These are phyloP conservation scores for Heliconius cydno DNA, from an alignment of 2,888 invertebrate species.

Conservation along the genomic window DNA sequence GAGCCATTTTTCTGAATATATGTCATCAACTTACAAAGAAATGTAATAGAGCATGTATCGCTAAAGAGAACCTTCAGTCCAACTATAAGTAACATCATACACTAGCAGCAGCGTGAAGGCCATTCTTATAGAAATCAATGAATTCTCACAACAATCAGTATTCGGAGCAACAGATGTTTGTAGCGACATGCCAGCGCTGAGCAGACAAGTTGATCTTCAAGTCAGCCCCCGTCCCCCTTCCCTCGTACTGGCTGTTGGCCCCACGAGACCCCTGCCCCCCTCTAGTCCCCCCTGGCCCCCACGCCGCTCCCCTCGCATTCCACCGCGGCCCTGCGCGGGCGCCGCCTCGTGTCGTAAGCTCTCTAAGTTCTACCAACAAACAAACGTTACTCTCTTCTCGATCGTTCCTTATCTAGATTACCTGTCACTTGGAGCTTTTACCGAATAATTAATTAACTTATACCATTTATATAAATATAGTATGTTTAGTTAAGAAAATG, in stretches of 20 bases:
- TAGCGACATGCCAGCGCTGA: conserved; percentile 25
- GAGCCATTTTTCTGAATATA: too few species aligned
- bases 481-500: conserved; percentile 38
- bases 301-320: conserved; percentile 1
- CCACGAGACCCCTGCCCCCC: not conserved
- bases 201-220: conserved; percentile 27
- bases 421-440: not conserved
- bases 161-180: conserved; percentile 33
- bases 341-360: conserved; percentile 21
- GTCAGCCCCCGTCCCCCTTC: not conserved
- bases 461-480: not conserved
- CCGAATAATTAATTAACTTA: not conserved
- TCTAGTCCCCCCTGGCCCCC: not conserved
- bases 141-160: conserved; percentile 30
- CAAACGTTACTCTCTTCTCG: conserved; percentile 7
- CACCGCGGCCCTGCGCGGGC: conserved; percentile 6
- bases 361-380: conserved; percentile 8
- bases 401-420: not conserved
- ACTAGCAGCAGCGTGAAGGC: not conserved
- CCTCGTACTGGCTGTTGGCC: not conserved
- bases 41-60: not conserved
- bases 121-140: conserved; percentile 11
- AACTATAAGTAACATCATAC: not conserved
- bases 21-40: not conserved
- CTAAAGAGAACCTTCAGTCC: not conserved